Evolutionary conservation across 2,888 invertebrate species (phyloP).

Genomic region (Lasioglossum figueresi): DNA sequence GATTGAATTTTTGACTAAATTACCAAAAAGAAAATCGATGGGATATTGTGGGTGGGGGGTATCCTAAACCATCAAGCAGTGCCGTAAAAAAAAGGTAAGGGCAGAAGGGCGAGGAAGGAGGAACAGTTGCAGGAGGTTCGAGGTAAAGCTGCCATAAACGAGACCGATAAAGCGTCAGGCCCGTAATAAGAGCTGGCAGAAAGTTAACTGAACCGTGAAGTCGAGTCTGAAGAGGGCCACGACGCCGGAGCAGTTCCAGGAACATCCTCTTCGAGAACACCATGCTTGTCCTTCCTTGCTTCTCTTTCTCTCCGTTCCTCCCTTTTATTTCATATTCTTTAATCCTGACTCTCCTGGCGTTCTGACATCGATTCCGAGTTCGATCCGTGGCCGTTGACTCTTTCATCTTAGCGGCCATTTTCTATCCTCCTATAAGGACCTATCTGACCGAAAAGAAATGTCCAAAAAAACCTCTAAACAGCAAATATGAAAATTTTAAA

Average conservation of each 20-base stretch:
- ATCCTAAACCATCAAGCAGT: constrained; percentile 18
- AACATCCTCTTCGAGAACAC: constrained; percentile 73
- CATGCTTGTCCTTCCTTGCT: constrained; percentile 54
- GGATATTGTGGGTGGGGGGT: constrained; percentile 6
- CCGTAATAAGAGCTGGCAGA: constrained; percentile 77
- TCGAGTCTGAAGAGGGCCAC: constrained; percentile 65
- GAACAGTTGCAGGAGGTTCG: constrained; percentile 45
- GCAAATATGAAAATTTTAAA: neutral
- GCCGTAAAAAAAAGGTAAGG: constrained; percentile 14
- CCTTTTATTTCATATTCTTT: neutral
- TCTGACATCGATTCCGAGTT: neutral
- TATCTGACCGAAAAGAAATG: neutral
- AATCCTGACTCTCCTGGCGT: neutral
- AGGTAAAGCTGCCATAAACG: constrained; percentile 54
- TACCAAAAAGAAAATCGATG: constrained; percentile 25
- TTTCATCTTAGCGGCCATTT: neutral
- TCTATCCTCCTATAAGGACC: neutral
- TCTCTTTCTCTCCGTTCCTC: constrained; percentile 32
- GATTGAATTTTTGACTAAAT: neutral
- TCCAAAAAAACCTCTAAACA: neutral
- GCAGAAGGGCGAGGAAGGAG: constrained; percentile 25
- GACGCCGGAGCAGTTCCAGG: constrained; percentile 70
- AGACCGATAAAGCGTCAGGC: constrained; percentile 72
- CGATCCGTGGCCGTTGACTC: constrained; percentile 5
- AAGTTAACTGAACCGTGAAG: constrained; percentile 79